Percentiles rank a stretch among this genome's conserved stretches.
phyloP scores from a whole-genome alignment of 2,888 invertebrate species.

The Tinea trinotella region DNA sequence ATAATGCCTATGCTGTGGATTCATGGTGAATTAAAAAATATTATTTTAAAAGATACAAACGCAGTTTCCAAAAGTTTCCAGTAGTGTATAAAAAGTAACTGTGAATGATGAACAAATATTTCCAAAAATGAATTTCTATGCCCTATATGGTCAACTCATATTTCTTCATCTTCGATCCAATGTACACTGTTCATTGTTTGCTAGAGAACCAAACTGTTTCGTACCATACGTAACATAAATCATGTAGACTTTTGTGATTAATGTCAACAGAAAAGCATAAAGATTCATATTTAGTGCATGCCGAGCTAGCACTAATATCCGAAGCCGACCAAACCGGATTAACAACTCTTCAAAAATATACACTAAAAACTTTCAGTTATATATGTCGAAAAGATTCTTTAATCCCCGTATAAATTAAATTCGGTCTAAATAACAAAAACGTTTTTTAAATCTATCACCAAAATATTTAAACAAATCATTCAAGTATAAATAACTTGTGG shows the following conservation, averaged over 20 bases:
- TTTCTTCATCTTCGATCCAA: conserved; percentile 2
- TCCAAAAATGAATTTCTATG: neutral
- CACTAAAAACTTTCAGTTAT: conserved; percentile 54
- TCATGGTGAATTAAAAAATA: neutral
- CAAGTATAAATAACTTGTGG: conserved; percentile 58
- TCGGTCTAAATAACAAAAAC: conserved; percentile 7
- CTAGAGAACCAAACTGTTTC: neutral
- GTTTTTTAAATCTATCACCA: conserved; percentile 34
- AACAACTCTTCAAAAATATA: conserved; percentile 43
- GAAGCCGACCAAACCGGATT: conserved; percentile 44
- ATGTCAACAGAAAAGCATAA: conserved; percentile 61
- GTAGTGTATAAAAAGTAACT: neutral
- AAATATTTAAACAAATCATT: conserved; percentile 62
- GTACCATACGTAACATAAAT: conserved; percentile 40
- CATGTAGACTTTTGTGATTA: conserved; percentile 63
- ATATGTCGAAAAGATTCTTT: conserved; percentile 39
- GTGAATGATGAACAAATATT: neutral
- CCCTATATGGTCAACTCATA: neutral
- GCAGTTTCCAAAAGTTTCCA: neutral
- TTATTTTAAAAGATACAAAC: neutral
- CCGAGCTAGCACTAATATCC: conserved; percentile 31
- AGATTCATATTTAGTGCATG: conserved; percentile 63
- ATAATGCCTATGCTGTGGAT: neutral
- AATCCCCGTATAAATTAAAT: conserved; percentile 58
- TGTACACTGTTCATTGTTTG: conserved; percentile 3